phyloP scores from a whole-genome alignment of 1,140 invertebrate genomes.

The Coenobita brevimanus region DNA sequence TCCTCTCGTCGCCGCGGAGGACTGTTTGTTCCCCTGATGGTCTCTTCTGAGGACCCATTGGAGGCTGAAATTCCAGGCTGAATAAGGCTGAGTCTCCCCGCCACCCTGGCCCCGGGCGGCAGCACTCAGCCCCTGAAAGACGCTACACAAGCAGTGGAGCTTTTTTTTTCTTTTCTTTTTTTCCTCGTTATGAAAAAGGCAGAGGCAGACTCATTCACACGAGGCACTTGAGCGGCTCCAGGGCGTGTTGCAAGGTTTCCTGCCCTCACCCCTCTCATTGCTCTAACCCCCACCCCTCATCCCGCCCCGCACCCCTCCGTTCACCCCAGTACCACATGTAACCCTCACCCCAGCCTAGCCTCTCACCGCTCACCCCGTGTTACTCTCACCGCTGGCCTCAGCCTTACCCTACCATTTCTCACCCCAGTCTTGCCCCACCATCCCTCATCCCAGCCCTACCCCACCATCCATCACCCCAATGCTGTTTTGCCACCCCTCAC shows the following conservation, averaged over 20 bases:
- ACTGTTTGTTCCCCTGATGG: constrained; percentile 54
- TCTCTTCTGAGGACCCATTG: constrained; percentile 32
- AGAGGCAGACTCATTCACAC: constrained; percentile 32
- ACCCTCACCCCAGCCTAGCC: too few species aligned
- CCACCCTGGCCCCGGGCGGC: constrained; percentile 10
- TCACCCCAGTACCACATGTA: too few species aligned
- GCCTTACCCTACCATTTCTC: background rate
- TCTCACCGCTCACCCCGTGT: too few species aligned
- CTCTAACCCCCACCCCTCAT: background rate
- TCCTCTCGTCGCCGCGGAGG: constrained; percentile 33
- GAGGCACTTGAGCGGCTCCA: constrained; percentile 10
- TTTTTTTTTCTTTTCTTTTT: constrained; percentile 40
- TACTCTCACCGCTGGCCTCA: too few species aligned
- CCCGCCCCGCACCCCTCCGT: background rate
- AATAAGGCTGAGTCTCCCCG: constrained; percentile 42
- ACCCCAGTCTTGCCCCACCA: background rate
- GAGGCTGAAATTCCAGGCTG: constrained; percentile 42
- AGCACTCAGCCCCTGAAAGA: constrained; percentile 26
- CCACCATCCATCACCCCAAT: background rate
- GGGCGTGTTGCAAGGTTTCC: background rate
- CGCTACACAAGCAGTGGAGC: constrained; percentile 34
- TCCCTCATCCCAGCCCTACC: background rate
- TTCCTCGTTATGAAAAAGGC: constrained; percentile 50
- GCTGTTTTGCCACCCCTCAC: background rate
- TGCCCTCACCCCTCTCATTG: background rate